Percentiles rank a stretch among this genome's conserved stretches.
Evolutionary conservation across 2,113 vertebrate species (phyloP).

Genomic region (Etheostoma cragini): DNA sequence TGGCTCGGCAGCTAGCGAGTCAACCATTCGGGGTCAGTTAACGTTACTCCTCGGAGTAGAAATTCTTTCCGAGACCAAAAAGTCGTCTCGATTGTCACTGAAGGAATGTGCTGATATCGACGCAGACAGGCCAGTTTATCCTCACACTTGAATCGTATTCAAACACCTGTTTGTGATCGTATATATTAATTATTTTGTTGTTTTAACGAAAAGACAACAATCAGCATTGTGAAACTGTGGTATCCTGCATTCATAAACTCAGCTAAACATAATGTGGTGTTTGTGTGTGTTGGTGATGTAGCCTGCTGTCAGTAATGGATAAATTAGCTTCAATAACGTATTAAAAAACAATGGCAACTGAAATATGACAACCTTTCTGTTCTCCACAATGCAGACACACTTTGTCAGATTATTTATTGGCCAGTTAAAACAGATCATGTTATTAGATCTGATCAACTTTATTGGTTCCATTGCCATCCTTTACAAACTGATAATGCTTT

Average conservation of each 20-base stretch:
- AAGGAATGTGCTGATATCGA: slow-evolving; percentile 37
- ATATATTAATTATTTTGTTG: not conserved
- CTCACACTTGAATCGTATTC: not conserved
- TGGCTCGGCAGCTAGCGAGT: slow-evolving; percentile 52
- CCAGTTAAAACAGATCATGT: not conserved
- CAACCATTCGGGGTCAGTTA: slow-evolving; percentile 64
- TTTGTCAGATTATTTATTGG: not conserved
- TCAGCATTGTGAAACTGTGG: not conserved
- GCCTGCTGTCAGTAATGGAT: not conserved
- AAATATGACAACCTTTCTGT: slow-evolving; percentile 10
- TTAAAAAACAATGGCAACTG: slow-evolving; percentile 4
- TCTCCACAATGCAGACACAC: not conserved
- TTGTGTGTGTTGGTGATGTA: not conserved
- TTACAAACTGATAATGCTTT: not conserved
- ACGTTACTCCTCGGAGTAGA: slow-evolving; percentile 63
- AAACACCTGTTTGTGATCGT: not conserved
- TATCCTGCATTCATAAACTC: not conserved
- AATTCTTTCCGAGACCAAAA: slow-evolving; percentile 58
- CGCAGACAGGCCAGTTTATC: not conserved
- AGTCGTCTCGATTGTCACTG: slow-evolving; percentile 50
- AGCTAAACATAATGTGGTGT: not conserved
- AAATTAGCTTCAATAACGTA: not conserved
- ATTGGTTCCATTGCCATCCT: not conserved
- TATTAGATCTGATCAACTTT: not conserved
- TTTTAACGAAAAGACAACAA: not conserved